Evolutionary conservation across 2,113 vertebrate species (phyloP).

Genomic region (Oncorhynchus clarkii): DNA sequence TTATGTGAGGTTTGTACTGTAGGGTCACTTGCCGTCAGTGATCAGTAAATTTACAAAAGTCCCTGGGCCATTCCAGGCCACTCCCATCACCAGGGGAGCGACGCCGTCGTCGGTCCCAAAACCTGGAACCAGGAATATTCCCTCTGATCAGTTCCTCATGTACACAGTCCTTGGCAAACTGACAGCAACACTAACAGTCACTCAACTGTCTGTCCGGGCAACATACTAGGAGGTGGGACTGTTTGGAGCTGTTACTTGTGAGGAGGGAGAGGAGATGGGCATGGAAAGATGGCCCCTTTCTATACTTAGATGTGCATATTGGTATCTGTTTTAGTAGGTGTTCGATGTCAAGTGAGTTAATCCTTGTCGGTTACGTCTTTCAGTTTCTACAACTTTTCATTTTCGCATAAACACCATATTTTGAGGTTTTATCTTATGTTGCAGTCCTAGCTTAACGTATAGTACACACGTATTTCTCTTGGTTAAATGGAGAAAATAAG

Average conservation of each 20-base stretch:
- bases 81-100: conserved; percentile 11
- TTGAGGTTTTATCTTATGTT: not conserved
- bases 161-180: conserved; percentile 18
- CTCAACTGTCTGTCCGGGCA: not conserved
- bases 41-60: conserved; percentile 14
- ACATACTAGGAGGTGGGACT: not conserved
- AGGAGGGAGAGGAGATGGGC: not conserved
- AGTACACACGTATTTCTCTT: conserved; percentile 1
- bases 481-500: conserved; percentile 19
- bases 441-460: conserved; percentile 26
- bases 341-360: not conserved
- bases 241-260: not conserved
- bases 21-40: conserved; percentile 10
- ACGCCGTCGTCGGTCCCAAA: conserved; percentile 4
- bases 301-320: not conserved
- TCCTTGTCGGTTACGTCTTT: not conserved
- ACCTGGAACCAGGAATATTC: conserved; percentile 34
- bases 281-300: not conserved
- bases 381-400: not conserved
- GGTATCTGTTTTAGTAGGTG: not conserved
- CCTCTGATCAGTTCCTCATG: conserved; percentile 25
- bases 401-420: not conserved
- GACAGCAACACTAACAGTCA: conserved; percentile 23
- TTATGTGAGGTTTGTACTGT: not conserved
- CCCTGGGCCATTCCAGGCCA: conserved; percentile 13